phyloP scores from a whole-genome alignment of 1,140 invertebrate species.

The Eurytemora carolleeae region DNA sequence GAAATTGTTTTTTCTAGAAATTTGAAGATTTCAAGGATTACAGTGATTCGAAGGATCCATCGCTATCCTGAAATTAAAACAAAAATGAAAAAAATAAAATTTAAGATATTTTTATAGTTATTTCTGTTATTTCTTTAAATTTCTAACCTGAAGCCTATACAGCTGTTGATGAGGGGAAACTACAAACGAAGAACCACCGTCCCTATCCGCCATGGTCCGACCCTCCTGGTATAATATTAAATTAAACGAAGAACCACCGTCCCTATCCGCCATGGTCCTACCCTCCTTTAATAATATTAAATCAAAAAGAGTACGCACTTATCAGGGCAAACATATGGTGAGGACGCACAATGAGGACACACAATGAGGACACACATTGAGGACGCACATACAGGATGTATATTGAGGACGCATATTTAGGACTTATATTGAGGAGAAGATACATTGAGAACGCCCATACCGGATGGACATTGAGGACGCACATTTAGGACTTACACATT shows the following conservation, averaged over 20 bases:
- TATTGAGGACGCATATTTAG: too few relatives aligned
- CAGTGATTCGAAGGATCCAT: slow-evolving; percentile 13
- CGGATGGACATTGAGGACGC: too few relatives aligned
- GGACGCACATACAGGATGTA: too few relatives aligned
- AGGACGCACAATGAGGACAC: too few relatives aligned
- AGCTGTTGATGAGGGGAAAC: slow-evolving; percentile 11
- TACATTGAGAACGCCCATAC: too few relatives aligned
- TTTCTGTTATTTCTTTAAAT: not conserved
- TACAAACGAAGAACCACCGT: slow-evolving; percentile 13
- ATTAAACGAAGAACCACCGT: slow-evolving; percentile 10
- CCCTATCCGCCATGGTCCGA: slow-evolving; percentile 12
- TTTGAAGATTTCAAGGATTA: not conserved
- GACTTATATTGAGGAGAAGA: too few relatives aligned
- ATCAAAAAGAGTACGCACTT: too few relatives aligned
- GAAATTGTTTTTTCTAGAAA: too few relatives aligned
- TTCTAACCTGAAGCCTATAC: slow-evolving; percentile 12
- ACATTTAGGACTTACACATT: too few relatives aligned
- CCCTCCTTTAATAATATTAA: too few relatives aligned
- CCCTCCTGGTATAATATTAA: slow-evolving; percentile 2
- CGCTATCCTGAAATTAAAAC: slow-evolving; percentile 13
- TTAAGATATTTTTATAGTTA: not conserved
- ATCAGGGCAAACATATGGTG: too few relatives aligned
- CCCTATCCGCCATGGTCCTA: slow-evolving; percentile 12
- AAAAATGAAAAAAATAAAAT: not conserved
- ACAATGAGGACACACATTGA: too few relatives aligned